A percentile compares a stretch with the other conserved stretches of the same genome.
Conservation (phyloP, 35 echinoderm and acorn worm genomes). For the Holothuria glaberrima region DNA sequence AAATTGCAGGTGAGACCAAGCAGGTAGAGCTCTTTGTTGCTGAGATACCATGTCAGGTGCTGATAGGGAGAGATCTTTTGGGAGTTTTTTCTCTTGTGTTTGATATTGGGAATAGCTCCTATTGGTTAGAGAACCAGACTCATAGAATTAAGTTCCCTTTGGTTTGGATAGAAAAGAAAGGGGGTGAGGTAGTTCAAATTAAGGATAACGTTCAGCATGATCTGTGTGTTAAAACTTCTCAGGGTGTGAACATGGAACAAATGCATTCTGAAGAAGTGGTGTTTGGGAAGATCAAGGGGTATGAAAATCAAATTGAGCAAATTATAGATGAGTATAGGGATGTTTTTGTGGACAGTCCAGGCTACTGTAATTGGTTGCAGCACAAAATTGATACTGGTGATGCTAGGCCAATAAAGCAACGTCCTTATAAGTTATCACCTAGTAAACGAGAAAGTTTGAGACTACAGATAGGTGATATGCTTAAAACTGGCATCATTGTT, state of each 20-base stretch:
- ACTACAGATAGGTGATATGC: neutral
- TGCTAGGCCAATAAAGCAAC: neutral
- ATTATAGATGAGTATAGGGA: neutral
- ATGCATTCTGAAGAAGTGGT: neutral
- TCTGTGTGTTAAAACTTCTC: neutral
- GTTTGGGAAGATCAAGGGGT: neutral
- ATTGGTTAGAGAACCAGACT: neutral
- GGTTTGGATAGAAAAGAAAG: neutral
- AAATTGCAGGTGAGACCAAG: conserved; percentile 1
- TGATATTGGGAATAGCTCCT: neutral
- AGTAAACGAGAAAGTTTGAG: neutral
- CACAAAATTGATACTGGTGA: conserved; percentile 18
- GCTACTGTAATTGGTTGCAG: neutral
- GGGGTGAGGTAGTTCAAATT: neutral
- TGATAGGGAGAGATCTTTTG: neutral
- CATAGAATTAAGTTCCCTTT: neutral
- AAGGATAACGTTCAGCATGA: neutral
- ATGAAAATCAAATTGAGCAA: neutral
- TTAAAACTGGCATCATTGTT: neutral
- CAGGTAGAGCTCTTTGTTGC: neutral
- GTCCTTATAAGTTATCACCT: neutral
- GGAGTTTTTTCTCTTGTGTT: too few species aligned
- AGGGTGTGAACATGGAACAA: neutral
- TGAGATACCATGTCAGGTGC: neutral
- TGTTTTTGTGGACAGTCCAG: neutral